Conservation (phyloP, 2,888 invertebrate genomes). For the Sesia bembeciformis region DNA sequence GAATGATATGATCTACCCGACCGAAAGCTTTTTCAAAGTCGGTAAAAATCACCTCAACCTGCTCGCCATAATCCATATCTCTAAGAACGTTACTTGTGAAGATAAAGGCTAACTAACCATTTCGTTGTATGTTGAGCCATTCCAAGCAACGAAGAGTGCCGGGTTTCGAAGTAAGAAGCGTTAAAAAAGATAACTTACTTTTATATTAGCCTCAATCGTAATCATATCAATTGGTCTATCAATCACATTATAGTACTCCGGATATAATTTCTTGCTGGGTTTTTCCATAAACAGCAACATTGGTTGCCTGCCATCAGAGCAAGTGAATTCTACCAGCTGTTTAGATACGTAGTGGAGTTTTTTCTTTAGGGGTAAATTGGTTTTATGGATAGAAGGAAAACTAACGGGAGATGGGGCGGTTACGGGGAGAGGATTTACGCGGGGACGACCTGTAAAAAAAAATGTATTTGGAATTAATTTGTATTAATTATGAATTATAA, state of each 20-base stretch:
- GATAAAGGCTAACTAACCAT: too few species aligned
- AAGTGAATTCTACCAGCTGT: conserved; percentile 62
- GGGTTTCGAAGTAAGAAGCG: neutral
- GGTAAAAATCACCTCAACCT: too few species aligned
- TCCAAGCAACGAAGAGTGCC: too few species aligned
- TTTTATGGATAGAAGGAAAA: conserved; percentile 28
- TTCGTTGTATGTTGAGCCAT: too few species aligned
- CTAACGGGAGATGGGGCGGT: conserved; percentile 23
- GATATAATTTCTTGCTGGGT: conserved; percentile 94
- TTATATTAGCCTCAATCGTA: conserved; percentile 93
- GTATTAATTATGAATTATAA: too few species aligned
- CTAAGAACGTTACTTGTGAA: too few species aligned
- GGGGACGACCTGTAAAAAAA: conserved; percentile 50
- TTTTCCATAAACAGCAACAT: conserved; percentile 96
- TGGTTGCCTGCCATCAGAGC: conserved; percentile 85
- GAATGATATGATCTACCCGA: too few species aligned
- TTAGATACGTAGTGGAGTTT: conserved; percentile 87
- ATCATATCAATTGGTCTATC: conserved; percentile 95
- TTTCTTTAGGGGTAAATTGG: conserved; percentile 81
- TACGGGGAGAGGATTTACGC: conserved; percentile 39
- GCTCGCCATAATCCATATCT: too few species aligned
- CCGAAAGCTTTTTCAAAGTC: too few species aligned
- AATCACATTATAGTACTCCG: conserved; percentile 96
- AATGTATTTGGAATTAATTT: too few species aligned
- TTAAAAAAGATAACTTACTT: conserved; percentile 42